phyloP scores from a whole-genome alignment of 2,888 invertebrate species.

The Drosophila aldrichi region DNA sequence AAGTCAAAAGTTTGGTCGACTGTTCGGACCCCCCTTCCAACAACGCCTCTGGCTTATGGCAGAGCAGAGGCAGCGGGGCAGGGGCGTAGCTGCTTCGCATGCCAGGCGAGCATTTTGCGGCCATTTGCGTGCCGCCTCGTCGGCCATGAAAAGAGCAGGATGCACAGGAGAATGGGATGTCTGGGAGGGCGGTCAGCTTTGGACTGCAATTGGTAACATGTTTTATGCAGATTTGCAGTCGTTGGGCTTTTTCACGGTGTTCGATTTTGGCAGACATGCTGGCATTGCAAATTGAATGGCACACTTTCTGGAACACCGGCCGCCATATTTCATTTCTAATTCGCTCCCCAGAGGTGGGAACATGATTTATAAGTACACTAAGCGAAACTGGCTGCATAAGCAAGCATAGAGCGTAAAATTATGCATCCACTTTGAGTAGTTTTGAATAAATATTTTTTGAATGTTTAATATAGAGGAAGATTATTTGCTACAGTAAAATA shows the following conservation, averaged over 20 bases:
- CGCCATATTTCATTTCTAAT: conserved; percentile 56
- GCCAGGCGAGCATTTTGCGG: conserved; percentile 63
- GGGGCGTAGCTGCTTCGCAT: conserved; percentile 53
- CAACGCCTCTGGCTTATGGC: neutral
- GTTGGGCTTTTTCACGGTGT: conserved; percentile 43
- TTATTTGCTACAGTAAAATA: no score
- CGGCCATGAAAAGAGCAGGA: conserved; percentile 16
- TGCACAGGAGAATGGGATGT: neutral
- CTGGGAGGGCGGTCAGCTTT: conserved; percentile 1
- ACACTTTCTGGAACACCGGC: conserved; percentile 27
- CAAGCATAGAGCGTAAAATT: neutral
- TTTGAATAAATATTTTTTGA: neutral
- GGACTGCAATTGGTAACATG: conserved; percentile 57
- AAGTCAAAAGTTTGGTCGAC: conserved; percentile 61
- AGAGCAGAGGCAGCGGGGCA: neutral
- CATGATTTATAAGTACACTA: conserved; percentile 49
- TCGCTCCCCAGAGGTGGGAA: conserved; percentile 49
- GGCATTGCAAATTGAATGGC: conserved; percentile 46
- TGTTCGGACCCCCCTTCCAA: neutral
- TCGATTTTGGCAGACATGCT: conserved; percentile 54
- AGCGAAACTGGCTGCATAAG: conserved; percentile 4
- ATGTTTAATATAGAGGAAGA: no score
- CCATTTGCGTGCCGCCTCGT: conserved; percentile 66
- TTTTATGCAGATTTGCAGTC: conserved; percentile 68
- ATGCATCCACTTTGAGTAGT: neutral